These are phyloP conservation scores for Propithecus perrieri DNA, from an alignment of 2,797 vertebrate species.

Conservation along the genomic window DNA sequence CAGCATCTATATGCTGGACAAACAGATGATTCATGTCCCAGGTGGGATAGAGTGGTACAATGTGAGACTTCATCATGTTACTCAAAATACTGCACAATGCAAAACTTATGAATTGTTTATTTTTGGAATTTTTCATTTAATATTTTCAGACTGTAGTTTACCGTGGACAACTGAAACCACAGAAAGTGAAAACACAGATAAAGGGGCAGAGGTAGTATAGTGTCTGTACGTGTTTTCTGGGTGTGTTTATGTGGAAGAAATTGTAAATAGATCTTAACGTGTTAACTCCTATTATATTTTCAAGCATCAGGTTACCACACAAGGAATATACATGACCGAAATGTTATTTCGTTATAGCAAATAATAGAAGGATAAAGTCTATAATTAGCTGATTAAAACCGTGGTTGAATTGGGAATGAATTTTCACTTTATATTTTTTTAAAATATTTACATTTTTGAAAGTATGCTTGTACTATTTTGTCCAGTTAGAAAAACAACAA, in stretches of 20 bases:
- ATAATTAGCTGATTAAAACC: background rate
- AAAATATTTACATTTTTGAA: background rate
- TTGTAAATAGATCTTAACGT: background rate
- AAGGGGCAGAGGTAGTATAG: background rate
- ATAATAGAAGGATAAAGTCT: background rate
- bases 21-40: background rate
- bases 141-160: background rate
- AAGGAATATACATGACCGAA: background rate
- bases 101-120: background rate
- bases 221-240: background rate
- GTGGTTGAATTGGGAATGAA: background rate
- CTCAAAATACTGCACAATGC: background rate
- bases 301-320: background rate
- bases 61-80: background rate
- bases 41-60: background rate
- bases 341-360: background rate
- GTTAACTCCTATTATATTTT: background rate
- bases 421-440: background rate
- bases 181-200: background rate
- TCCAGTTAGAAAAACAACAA: background rate
- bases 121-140: background rate
- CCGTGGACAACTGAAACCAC: background rate
- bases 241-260: background rate
- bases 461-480: background rate
- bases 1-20: background rate